Percentiles rank a stretch among this genome's conserved stretches.
Conservation (phyloP, 2,797 vertebrate species). For the Poeciliopsis presidionis region DNA sequence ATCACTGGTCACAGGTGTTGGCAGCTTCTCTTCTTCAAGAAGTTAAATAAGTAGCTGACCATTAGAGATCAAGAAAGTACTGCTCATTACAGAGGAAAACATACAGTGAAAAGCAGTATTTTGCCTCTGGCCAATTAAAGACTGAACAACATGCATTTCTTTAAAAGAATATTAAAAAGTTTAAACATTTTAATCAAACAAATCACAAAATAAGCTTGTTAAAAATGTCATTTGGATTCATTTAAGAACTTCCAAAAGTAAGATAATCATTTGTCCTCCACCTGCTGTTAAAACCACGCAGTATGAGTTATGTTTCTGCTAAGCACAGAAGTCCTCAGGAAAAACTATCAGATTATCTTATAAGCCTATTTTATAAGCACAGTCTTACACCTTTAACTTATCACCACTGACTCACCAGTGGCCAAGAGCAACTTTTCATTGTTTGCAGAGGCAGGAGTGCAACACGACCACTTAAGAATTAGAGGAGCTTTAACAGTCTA, state of each 20-base stretch:
- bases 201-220: background rate
- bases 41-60: background rate
- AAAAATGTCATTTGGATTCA: background rate
- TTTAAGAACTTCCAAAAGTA: constrained; percentile 13
- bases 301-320: background rate
- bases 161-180: background rate
- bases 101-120: background rate
- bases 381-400: constrained; percentile 15
- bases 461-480: constrained; percentile 34
- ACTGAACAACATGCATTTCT: background rate
- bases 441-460: constrained; percentile 24
- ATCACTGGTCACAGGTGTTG: background rate
- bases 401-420: constrained; percentile 26
- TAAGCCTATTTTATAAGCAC: constrained; percentile 2
- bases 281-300: background rate
- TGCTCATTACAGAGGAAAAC: no score
- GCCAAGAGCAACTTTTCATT: constrained; percentile 12
- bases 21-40: background rate
- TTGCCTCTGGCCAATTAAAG: background rate
- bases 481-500: constrained; percentile 15
- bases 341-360: background rate
- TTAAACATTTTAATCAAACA: constrained; percentile 7
- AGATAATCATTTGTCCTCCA: background rate
- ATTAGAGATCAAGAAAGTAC: background rate
- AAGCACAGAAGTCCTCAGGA: background rate